Evolutionary conservation across 1,140 invertebrate species (phyloP).

Genomic region (Aplysia californica): DNA sequence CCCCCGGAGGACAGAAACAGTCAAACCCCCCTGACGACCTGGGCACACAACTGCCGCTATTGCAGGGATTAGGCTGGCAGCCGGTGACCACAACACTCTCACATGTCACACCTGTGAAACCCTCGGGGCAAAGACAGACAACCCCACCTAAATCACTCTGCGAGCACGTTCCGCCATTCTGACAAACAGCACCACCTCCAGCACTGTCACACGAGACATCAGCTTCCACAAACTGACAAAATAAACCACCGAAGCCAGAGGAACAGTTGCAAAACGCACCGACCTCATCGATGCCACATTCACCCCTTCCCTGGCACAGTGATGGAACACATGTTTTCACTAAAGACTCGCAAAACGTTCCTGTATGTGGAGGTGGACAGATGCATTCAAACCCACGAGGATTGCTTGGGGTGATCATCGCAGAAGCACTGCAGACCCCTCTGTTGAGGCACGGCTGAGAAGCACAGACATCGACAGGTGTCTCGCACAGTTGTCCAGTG

Average conservation of each 20-base stretch:
- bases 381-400: neutral
- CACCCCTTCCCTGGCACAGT: conserved; percentile 41
- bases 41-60: neutral
- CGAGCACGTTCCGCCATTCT: conserved; percentile 38
- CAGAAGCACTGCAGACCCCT: conserved; percentile 77
- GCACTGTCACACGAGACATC: neutral
- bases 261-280: conserved; percentile 41
- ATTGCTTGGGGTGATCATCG: neutral
- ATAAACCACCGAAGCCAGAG: conserved; percentile 35
- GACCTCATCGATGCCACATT: conserved; percentile 37
- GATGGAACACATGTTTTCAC: conserved; percentile 34
- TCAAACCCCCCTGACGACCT: neutral
- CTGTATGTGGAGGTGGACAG: conserved; percentile 23
- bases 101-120: conserved; percentile 21
- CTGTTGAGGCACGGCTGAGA: conserved; percentile 85
- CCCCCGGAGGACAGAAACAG: conserved; percentile 11
- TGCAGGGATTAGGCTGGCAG: neutral
- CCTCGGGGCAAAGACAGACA: conserved; percentile 26
- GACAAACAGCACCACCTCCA: conserved; percentile 26
- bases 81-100: neutral
- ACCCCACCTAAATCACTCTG: neutral
- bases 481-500: conserved; percentile 3
- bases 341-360: conserved; percentile 33
- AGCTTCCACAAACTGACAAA: conserved; percentile 33
- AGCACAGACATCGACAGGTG: conserved; percentile 29